Percentiles rank a stretch among this genome's conserved stretches.
phyloP scores from a whole-genome alignment of 2,888 invertebrate species.

The Cephus runcator region DNA sequence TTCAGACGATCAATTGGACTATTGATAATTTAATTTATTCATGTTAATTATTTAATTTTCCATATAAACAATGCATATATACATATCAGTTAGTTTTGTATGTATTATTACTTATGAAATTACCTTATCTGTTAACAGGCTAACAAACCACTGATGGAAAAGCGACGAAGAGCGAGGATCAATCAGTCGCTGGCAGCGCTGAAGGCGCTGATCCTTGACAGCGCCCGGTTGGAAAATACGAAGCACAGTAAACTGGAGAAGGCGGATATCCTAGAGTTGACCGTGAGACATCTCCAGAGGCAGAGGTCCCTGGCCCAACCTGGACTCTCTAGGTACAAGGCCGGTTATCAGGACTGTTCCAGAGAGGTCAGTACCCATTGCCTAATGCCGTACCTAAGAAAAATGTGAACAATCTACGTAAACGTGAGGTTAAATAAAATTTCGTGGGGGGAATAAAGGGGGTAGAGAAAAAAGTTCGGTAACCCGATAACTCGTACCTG shows the following conservation, averaged over 20 bases:
- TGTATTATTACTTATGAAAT: constrained; percentile 12
- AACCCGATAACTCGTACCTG: background rate
- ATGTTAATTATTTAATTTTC: background rate
- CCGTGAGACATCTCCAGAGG: constrained; percentile 82
- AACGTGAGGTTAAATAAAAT: background rate
- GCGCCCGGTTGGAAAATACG: constrained; percentile 75
- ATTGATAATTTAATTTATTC: background rate
- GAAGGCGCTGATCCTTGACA: constrained; percentile 78
- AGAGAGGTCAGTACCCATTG: constrained; percentile 68
- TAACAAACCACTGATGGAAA: constrained; percentile 84
- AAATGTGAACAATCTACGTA: background rate
- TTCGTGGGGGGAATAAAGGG: background rate
- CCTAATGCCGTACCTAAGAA: background rate
- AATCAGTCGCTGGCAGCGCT: constrained; percentile 80
- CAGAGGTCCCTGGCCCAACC: constrained; percentile 76
- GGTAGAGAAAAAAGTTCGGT: background rate
- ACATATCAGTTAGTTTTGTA: background rate
- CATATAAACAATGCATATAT: background rate
- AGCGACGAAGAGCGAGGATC: constrained; percentile 77
- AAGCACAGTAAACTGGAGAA: constrained; percentile 87
- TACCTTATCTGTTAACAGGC: constrained; percentile 65
- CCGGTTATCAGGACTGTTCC: constrained; percentile 76
- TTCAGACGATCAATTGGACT: background rate
- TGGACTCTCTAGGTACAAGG: constrained; percentile 73
- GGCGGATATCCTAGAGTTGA: constrained; percentile 85